Base-by-base conservation (phyloP, 37 sponge, comb jelly and placozoan species). In the Cladorhizidae sp. region DNA sequence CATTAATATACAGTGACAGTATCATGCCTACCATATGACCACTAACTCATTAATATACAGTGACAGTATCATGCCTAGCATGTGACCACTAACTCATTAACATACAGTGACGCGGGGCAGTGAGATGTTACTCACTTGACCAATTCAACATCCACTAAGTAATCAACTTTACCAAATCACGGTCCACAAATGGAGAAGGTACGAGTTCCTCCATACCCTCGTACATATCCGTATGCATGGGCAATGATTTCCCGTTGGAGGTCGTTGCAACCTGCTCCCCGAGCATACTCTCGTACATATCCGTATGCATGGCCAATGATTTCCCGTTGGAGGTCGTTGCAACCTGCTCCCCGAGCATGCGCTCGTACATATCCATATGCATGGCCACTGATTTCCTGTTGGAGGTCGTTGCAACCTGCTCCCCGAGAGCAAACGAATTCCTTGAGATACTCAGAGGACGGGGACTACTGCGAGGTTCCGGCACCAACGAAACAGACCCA, bases 161-260 rank as follows among this genome's bases (percentile, higher is more conserved):
- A n/a, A n/a, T n/a, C n/a, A n/a, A 15, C 1, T 64, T 41, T 38
- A 81, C 82, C 73, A 37, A 51, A 22, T 81, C 59, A 40, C 23
- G 72, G 3, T 81, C 73, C 33, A 64, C 39, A 25, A 82, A 35
- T 45, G 83, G 83, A n/a, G 83, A 82, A 29, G 74, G 83, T 35
- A 72, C 38, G 43, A 40, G 22, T 28, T 77, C 78, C 32, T 79
- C 80, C 69, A 79, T 38, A 8, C 69, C 33, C 20, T 67, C 55
- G 56, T 79, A 79, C 20, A 7, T 36, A 9, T 3, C 69, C 40
- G 12, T 8, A 17, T 7, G 69, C 38, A 8, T 20, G 35, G 40
- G 21, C 28, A 21, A 28, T 35, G 69, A 36, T n/a, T n/a, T n/a
- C n/a, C n/a, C n/a, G n/a, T n/a, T n/a, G n/a, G n/a, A n/a, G n/a